Percentiles rank a stretch among this genome's conserved stretches.
Evolutionary conservation across 2,797 vertebrate genomes (phyloP).

Genomic region (Pipistrellus nathusii): DNA sequence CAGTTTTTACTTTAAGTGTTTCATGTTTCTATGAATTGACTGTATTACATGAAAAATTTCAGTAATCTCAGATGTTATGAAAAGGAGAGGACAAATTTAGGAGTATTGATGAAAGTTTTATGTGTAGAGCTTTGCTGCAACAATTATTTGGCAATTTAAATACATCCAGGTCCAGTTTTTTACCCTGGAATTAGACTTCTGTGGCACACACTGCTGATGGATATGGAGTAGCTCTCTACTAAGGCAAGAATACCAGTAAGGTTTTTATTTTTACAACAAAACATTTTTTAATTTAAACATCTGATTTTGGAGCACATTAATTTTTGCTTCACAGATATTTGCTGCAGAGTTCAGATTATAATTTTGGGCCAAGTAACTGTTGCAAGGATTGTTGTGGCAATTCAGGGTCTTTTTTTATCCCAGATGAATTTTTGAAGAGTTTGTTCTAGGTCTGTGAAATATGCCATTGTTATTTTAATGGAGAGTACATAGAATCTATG

Average conservation of each 20-base stretch:
- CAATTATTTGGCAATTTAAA: slow-evolving; percentile 40
- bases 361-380: slow-evolving; percentile 20
- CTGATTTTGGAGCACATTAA: background rate
- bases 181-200: background rate
- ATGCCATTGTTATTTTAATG: too few species aligned
- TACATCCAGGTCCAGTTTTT: background rate
- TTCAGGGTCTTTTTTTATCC: too few species aligned
- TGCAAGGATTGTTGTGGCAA: background rate
- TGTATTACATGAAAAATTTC: background rate
- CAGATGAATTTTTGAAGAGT: too few species aligned
- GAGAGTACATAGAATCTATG: too few species aligned
- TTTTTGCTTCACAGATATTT: slow-evolving; percentile 35
- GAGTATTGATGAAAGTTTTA: slow-evolving; percentile 1
- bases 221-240: background rate
- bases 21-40: slow-evolving; percentile 43
- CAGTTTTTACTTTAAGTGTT: slow-evolving; percentile 14
- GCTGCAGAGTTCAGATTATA: background rate
- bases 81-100: slow-evolving; percentile 43
- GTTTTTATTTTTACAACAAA: slow-evolving; percentile 17
- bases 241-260: background rate
- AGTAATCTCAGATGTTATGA: slow-evolving; percentile 30
- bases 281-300: background rate
- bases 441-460: too few species aligned
- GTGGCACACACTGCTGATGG: background rate
- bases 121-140: slow-evolving; percentile 20